phyloP scores from a whole-genome alignment of 2,113 vertebrate species.

The Hippopotamus amphibius region DNA sequence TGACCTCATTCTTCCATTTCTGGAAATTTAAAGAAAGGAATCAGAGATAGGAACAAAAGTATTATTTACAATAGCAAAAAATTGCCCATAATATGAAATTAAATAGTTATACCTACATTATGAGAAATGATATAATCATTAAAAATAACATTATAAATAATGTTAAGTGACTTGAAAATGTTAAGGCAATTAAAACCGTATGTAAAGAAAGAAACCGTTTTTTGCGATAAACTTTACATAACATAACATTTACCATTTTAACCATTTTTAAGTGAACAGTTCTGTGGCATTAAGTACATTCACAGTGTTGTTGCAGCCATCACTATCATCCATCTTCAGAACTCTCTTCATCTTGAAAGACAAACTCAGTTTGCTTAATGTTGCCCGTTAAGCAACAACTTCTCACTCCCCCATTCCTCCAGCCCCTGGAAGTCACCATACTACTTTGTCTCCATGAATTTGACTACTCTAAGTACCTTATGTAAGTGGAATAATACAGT shows the following conservation, averaged over 20 bases:
- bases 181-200: conserved; percentile 5
- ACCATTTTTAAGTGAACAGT: neutral
- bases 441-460: neutral
- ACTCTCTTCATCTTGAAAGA: neutral
- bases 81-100: neutral
- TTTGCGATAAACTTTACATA: neutral
- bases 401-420: neutral
- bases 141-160: conserved; percentile 4
- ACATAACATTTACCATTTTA: neutral
- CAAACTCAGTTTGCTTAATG: neutral
- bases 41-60: neutral
- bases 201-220: neutral
- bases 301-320: neutral
- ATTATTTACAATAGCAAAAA: neutral
- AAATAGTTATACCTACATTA: neutral
- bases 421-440: neutral
- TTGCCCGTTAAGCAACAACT: neutral
- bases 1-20: neutral
- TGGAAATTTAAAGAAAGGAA: neutral
- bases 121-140: neutral
- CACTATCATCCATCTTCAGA: neutral
- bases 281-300: neutral
- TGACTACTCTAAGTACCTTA: neutral
- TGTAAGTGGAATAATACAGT: neutral
- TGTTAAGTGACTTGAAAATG: conserved; percentile 25